Evolutionary conservation across 2,888 invertebrate species (phyloP).

Genomic region (Chesias legatella): DNA sequence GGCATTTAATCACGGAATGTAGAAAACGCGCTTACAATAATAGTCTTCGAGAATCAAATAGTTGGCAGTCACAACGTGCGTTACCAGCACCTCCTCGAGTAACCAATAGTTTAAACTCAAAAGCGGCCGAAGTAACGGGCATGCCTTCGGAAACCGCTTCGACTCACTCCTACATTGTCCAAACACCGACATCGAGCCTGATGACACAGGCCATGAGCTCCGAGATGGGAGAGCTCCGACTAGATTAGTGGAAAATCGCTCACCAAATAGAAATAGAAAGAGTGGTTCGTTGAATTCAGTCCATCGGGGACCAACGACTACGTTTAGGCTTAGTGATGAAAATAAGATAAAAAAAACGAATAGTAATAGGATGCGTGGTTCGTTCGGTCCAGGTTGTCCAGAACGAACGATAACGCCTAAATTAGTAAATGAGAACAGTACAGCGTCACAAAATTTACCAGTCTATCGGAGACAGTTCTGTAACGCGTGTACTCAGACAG

Average conservation of each 20-base stretch:
- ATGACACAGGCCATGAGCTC: background rate
- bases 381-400: no score
- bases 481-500: conserved; percentile 10
- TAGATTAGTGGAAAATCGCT: background rate
- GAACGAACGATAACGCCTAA: no score
- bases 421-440: background rate
- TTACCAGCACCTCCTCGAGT: background rate
- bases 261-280: background rate
- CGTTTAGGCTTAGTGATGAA: background rate
- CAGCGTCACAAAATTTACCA: background rate
- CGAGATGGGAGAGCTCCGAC: background rate
- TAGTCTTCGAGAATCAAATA: background rate
- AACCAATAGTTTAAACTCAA: conserved; percentile 18
- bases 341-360: no score
- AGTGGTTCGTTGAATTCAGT: conserved; percentile 1
- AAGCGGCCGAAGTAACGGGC: conserved; percentile 12
- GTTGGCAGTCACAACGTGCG: background rate
- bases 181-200: background rate
- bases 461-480: conserved; percentile 10
- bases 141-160: conserved; percentile 14
- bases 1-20: conserved; percentile 9
- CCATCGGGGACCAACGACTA: conserved; percentile 7
- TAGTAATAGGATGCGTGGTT: no score
- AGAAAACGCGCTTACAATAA: conserved; percentile 7
- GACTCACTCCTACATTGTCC: background rate